phyloP scores from a whole-genome alignment of 2,888 invertebrate species.

The Apodemia zela region DNA sequence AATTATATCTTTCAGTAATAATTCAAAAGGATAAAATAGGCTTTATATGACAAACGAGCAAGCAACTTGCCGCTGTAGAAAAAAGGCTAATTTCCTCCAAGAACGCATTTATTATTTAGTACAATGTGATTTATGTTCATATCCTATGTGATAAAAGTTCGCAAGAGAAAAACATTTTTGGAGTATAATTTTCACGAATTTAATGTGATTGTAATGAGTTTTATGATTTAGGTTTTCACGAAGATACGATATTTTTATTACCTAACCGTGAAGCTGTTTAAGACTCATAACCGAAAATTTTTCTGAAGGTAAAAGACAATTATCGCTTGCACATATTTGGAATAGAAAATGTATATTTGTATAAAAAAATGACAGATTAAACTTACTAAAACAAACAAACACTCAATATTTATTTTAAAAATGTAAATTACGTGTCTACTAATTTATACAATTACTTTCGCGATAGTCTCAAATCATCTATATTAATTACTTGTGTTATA shows the following conservation, averaged over 20 bases:
- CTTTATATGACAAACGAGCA: conserved; percentile 22
- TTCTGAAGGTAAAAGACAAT: too few species aligned
- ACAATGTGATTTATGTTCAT: conserved; percentile 30
- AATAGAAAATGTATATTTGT: too few species aligned
- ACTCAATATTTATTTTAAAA: too few species aligned
- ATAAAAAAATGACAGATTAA: too few species aligned
- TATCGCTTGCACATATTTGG: too few species aligned
- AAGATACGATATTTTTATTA: not conserved
- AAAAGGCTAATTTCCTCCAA: conserved; percentile 30
- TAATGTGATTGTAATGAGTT: conserved; percentile 6
- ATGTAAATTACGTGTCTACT: too few species aligned
- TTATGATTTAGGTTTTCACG: not conserved
- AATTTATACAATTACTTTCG: too few species aligned
- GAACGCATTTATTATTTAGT: conserved; percentile 30
- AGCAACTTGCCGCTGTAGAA: conserved; percentile 19
- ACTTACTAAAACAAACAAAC: too few species aligned
- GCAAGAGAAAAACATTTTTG: conserved; percentile 20
- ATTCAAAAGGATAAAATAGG: conserved; percentile 7
- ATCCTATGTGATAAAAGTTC: conserved; percentile 25
- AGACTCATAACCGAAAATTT: too few species aligned
- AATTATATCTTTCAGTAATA: conserved; percentile 5
- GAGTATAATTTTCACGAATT: conserved; percentile 8
- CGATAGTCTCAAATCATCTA: too few species aligned
- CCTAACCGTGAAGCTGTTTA: too few species aligned
- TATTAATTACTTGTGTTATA: too few species aligned